These are phyloP conservation scores for Masticophis lateralis DNA, from an alignment of 2,797 vertebrate species.

Conservation along the genomic window DNA sequence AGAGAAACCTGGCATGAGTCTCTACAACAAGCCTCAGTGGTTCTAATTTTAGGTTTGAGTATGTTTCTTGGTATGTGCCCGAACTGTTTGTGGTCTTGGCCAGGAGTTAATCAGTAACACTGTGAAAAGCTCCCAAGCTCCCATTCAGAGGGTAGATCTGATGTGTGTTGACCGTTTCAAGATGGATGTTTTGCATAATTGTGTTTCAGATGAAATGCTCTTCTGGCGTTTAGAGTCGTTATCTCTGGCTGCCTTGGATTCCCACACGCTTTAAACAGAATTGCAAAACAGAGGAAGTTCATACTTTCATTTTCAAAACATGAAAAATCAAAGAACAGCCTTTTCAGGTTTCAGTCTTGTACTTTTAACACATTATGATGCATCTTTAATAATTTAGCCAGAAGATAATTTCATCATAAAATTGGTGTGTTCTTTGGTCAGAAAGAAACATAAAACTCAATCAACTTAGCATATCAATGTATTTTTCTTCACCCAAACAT, in stretches of 20 bases:
- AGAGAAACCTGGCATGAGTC: neutral
- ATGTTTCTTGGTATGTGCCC: rapidly evolving
- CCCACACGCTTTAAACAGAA: neutral
- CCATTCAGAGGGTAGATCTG: conserved; percentile 40
- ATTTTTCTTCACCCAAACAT: conserved; percentile 23
- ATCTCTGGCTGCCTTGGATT: conserved; percentile 5
- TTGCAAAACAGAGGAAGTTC: neutral
- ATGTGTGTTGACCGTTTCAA: conserved; percentile 40
- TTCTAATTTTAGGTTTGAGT: conserved; percentile 43
- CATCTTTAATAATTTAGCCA: conserved; percentile 12
- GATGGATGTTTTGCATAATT: conserved; percentile 47
- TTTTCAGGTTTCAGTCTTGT: neutral
- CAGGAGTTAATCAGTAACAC: rapidly evolving
- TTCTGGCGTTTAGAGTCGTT: conserved; percentile 29
- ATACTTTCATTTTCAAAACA: neutral
- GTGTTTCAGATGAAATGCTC: conserved; percentile 46
- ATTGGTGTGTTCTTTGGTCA: conserved; percentile 32
- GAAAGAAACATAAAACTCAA: conserved; percentile 9
- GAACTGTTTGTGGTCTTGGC: conserved; percentile 32
- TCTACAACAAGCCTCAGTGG: neutral
- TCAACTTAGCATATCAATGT: neutral
- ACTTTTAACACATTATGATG: neutral
- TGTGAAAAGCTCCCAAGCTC: neutral
- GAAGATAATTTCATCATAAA: conserved; percentile 38
- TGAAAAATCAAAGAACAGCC: neutral